Percentiles rank a stretch among this genome's conserved stretches.
Conservation (phyloP, 2,113 vertebrate species). For the Cryptotis parvus region DNA sequence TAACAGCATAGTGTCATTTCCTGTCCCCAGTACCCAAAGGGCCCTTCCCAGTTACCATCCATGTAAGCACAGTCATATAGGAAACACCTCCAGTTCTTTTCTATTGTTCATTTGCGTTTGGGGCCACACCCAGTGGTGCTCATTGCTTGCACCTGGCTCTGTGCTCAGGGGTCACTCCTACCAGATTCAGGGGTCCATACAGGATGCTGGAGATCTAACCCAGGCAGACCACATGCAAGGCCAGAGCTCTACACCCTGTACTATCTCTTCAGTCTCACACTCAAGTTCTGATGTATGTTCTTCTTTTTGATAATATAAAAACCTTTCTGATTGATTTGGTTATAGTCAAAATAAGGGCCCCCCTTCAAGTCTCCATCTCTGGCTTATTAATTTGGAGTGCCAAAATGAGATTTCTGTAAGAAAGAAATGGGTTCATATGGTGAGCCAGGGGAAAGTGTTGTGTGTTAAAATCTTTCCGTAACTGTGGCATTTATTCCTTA, state of each 20-base stretch:
- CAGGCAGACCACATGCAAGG: too few relatives aligned
- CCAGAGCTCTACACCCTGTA: neutral
- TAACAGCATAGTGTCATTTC: too few relatives aligned
- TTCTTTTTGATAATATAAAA: neutral
- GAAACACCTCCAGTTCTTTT: too few relatives aligned
- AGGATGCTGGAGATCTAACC: too few relatives aligned
- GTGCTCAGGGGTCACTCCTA: too few relatives aligned
- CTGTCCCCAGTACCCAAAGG: too few relatives aligned
- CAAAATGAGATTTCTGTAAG: conserved; percentile 15
- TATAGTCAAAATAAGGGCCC: neutral
- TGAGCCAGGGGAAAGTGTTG: neutral
- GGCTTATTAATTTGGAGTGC: neutral
- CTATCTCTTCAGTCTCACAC: neutral
- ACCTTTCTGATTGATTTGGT: neutral
- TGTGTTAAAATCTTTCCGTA: neutral
- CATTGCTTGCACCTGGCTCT: too few relatives aligned
- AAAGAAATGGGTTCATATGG: neutral
- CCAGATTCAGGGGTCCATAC: too few relatives aligned
- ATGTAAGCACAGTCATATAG: too few relatives aligned
- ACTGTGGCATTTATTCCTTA: conserved; percentile 23
- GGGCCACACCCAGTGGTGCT: too few relatives aligned
- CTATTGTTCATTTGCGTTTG: too few relatives aligned
- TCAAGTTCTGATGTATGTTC: neutral
- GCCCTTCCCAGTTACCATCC: too few relatives aligned
- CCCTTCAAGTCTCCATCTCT: neutral